Evolutionary conservation across 2,113 vertebrate genomes (phyloP).

Genomic region (Phylloscopus trochilus): DNA sequence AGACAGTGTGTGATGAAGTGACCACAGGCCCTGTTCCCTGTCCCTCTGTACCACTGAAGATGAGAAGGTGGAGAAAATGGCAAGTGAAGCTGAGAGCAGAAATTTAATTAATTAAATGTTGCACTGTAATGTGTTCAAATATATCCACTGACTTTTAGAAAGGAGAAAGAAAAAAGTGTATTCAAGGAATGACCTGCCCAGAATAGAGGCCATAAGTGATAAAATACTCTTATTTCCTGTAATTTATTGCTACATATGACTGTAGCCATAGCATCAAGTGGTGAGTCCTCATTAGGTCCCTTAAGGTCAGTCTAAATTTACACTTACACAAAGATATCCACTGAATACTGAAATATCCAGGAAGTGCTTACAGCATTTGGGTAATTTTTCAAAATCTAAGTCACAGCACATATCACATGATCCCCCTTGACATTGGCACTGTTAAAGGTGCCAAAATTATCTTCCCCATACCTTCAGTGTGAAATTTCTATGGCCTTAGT

Average conservation of each 20-base stretch:
- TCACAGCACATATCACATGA: background rate
- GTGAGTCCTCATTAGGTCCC: background rate
- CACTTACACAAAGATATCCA: background rate
- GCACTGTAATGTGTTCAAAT: too few relatives aligned
- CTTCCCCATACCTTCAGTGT: background rate
- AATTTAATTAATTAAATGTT: too few relatives aligned
- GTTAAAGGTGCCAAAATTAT: background rate
- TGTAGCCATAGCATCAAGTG: background rate
- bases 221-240: conserved; percentile 37
- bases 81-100: background rate
- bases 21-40: accelerated
- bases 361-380: background rate
- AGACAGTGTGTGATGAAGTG: background rate
- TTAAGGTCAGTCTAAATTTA: background rate
- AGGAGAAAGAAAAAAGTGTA: background rate
- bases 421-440: background rate
- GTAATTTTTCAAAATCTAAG: background rate
- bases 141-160: background rate
- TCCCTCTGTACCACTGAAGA: background rate
- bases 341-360: background rate
- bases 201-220: background rate
- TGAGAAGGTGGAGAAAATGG: background rate
- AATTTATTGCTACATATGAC: background rate
- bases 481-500: background rate
- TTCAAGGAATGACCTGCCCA: background rate